Evolutionary conservation across 2,113 vertebrate species (phyloP).

Genomic region (Isurus oxyrinchus): DNA sequence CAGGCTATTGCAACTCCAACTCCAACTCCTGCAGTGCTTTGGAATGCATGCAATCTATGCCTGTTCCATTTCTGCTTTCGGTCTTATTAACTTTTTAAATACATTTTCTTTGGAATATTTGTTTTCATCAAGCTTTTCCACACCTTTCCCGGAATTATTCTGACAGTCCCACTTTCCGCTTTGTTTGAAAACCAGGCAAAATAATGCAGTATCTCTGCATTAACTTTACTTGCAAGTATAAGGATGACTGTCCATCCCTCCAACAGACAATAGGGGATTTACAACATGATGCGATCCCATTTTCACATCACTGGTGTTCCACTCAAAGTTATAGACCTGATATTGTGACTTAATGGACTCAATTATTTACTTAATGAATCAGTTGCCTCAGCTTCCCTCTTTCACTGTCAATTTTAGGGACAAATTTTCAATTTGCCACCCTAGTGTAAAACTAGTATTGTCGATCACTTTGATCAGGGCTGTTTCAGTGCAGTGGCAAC

Average conservation of each 20-base stretch:
- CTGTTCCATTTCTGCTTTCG: not conserved
- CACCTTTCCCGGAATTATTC: not conserved
- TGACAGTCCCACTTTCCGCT: not conserved
- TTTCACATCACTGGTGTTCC: not conserved
- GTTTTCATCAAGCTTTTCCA: not conserved
- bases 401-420: too few species aligned
- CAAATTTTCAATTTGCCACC: too few species aligned
- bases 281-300: not conserved
- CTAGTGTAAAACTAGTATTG: not conserved
- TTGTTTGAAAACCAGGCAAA: not conserved
- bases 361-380: not conserved
- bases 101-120: not conserved
- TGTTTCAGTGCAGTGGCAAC: not conserved
- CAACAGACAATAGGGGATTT: not conserved
- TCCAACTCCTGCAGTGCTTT: too few species aligned
- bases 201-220: not conserved
- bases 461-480: not conserved
- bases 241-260: not conserved
- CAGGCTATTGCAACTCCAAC: too few species aligned
- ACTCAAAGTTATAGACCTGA: not conserved
- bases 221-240: not conserved
- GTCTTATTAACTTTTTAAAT: not conserved
- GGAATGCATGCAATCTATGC: not conserved
- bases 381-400: too few species aligned
- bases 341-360: not conserved